Percentiles rank a stretch among this genome's conserved stretches.
Conservation (phyloP, 2,888 invertebrate genomes). For the Galerucella pusilla region DNA sequence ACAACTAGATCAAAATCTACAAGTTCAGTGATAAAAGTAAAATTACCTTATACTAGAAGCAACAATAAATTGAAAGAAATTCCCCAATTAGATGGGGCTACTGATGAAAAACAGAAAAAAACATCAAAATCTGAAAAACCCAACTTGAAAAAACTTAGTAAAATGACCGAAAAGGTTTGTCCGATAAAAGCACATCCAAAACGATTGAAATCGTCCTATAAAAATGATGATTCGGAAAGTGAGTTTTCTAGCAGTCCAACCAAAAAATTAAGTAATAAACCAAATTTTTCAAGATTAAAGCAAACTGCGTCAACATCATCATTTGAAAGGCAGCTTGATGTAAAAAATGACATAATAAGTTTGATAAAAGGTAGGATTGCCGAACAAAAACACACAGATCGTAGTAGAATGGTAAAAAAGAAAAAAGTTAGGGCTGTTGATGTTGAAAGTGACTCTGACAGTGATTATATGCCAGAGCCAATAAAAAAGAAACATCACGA, state of each 20-base stretch:
- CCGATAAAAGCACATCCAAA: conserved; percentile 46
- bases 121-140: conserved; percentile 49
- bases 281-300: conserved; percentile 47
- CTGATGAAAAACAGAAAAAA: conserved; percentile 41
- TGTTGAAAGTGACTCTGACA: conserved; percentile 61
- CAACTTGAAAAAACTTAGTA: conserved; percentile 53
- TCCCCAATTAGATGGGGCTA: conserved; percentile 50
- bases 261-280: conserved; percentile 23
- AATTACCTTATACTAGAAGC: conserved; percentile 17
- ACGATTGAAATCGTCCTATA: conserved; percentile 43
- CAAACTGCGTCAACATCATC: conserved; percentile 4
- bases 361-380: conserved; percentile 68
- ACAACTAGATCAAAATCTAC: conserved; percentile 29
- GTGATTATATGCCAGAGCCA: conserved; percentile 67
- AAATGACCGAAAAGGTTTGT: conserved; percentile 36
- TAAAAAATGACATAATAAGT: conserved; percentile 67
- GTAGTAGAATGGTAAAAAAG: conserved; percentile 64
- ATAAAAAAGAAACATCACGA: conserved; percentile 56
- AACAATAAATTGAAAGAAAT: conserved; percentile 23
- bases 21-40: not conserved
- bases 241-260: conserved; percentile 50
- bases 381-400: conserved; percentile 64
- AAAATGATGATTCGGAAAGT: conserved; percentile 54
- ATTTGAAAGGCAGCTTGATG: conserved; percentile 56
- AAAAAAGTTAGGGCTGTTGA: conserved; percentile 54